Conservation (phyloP, 2,113 vertebrate species). For the Marcusenius ussheri region DNA sequence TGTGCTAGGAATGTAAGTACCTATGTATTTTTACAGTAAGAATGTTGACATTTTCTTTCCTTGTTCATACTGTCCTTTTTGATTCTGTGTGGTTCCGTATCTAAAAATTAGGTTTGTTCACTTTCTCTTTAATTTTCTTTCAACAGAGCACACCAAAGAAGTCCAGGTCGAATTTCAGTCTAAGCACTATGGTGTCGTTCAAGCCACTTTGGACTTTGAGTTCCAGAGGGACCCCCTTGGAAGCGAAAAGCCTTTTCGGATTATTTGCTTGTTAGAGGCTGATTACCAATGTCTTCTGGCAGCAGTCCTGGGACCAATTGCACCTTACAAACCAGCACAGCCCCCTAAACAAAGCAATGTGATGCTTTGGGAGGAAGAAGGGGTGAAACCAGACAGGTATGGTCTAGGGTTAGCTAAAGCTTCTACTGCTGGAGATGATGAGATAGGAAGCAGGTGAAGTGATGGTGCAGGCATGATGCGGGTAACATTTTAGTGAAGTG, state of each 20-base stretch:
- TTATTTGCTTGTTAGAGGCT: constrained; percentile 67
- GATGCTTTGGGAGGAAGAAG: constrained; percentile 53
- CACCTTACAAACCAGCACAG: constrained; percentile 57
- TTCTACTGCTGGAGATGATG: not conserved
- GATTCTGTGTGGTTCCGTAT: not conserved
- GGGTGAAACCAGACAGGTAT: constrained; percentile 64
- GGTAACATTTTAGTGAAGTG: not conserved
- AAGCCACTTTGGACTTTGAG: constrained; percentile 58
- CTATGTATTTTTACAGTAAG: not conserved
- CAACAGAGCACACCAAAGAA: constrained; percentile 59
- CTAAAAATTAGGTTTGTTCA: not conserved
- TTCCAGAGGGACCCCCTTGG: constrained; percentile 54
- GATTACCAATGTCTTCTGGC: constrained; percentile 56
- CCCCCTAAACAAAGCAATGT: constrained; percentile 27
- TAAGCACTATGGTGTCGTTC: constrained; percentile 61
- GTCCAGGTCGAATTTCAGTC: constrained; percentile 59
- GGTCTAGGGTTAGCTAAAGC: not conserved
- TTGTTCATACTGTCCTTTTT: not conserved
- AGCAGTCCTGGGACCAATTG: constrained; percentile 59
- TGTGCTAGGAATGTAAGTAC: not conserved
- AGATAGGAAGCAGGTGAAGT: not conserved
- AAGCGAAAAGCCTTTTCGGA: constrained; percentile 57
- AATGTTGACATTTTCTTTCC: not conserved
- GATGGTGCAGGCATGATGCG: not conserved
- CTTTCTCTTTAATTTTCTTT: not conserved